Evolutionary conservation across 2,797 vertebrate genomes (phyloP).

Genomic region (Hirundo rustica): DNA sequence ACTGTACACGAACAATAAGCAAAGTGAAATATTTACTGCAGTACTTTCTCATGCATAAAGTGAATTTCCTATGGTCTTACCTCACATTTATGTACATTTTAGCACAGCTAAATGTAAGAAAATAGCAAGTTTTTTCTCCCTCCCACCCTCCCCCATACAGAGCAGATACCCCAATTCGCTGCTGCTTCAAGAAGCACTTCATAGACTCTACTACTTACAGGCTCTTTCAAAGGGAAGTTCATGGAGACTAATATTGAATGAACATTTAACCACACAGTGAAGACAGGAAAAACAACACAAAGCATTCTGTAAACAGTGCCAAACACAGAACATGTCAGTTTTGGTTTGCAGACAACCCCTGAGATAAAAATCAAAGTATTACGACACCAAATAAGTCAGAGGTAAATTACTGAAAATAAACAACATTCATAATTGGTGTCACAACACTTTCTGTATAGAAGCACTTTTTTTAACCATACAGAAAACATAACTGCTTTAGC

Average conservation of each 20-base stretch:
- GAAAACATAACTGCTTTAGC: conserved; percentile 61
- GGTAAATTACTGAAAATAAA: conserved; percentile 73
- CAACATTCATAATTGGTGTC: conserved; percentile 74
- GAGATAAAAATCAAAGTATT: conserved; percentile 78
- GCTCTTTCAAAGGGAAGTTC: conserved; percentile 78
- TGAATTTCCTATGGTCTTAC: conserved; percentile 79
- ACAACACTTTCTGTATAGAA: conserved; percentile 73
- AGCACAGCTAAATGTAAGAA: conserved; percentile 84
- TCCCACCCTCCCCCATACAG: conserved; percentile 34
- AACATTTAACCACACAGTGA: conserved; percentile 54
- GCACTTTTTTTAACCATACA: conserved; percentile 63
- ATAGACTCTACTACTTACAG: conserved; percentile 70
- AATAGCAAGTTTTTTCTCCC: conserved; percentile 75
- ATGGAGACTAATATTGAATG: conserved; percentile 74
- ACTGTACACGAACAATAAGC: conserved; percentile 77
- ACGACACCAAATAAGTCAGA: conserved; percentile 76
- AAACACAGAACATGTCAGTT: conserved; percentile 76
- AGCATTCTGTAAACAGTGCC: conserved; percentile 62
- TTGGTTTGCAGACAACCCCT: conserved; percentile 80
- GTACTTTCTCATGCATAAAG: conserved; percentile 78
- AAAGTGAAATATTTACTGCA: conserved; percentile 75
- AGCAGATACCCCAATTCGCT: conserved; percentile 73
- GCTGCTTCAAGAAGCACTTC: conserved; percentile 82
- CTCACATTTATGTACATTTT: conserved; percentile 81
- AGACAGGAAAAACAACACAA: conserved; percentile 64